These are phyloP conservation scores for Helicoverpa armigera DNA, from an alignment of 1,140 invertebrate species.

Conservation along the genomic window DNA sequence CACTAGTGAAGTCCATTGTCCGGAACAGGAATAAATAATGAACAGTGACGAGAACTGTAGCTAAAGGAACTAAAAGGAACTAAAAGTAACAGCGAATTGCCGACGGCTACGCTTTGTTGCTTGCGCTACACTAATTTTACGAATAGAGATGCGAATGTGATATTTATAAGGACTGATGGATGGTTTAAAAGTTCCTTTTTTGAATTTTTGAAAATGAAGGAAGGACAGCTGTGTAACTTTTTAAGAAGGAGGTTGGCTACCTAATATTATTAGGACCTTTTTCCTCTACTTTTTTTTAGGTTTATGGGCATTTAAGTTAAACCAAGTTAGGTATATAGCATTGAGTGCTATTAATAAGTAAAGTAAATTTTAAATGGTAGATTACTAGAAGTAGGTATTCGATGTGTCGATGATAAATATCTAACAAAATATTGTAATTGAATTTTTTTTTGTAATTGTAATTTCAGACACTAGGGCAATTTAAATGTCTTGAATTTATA, in stretches of 20 bases:
- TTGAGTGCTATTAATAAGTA: too few relatives aligned
- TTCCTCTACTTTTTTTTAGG: too few relatives aligned
- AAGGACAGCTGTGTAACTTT: neutral
- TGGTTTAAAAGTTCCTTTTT: neutral
- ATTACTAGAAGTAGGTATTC: too few relatives aligned
- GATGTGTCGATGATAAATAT: too few relatives aligned
- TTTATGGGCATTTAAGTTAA: too few relatives aligned
- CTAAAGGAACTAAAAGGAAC: conserved; percentile 32
- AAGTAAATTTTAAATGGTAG: too few relatives aligned
- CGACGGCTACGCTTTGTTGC: conserved; percentile 17
- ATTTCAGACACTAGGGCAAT: neutral
- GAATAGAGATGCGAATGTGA: conserved; percentile 30
- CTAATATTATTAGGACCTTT: too few relatives aligned
- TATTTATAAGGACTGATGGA: conserved; percentile 23
- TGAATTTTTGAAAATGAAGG: neutral
- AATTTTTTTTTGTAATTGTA: neutral
- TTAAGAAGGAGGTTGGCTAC: neutral
- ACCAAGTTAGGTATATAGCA: too few relatives aligned
- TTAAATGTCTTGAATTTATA: too few relatives aligned
- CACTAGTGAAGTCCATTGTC: conserved; percentile 31
- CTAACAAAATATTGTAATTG: neutral
- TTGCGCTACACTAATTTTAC: conserved; percentile 21
- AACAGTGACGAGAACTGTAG: conserved; percentile 25
- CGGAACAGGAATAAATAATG: conserved; percentile 42
- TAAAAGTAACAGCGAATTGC: conserved; percentile 19